Evolutionary conservation across 2,113 vertebrate genomes (phyloP), one percentile per base, ranked within the genome.

Genomic region (Eleginops maclovinus): DNA sequence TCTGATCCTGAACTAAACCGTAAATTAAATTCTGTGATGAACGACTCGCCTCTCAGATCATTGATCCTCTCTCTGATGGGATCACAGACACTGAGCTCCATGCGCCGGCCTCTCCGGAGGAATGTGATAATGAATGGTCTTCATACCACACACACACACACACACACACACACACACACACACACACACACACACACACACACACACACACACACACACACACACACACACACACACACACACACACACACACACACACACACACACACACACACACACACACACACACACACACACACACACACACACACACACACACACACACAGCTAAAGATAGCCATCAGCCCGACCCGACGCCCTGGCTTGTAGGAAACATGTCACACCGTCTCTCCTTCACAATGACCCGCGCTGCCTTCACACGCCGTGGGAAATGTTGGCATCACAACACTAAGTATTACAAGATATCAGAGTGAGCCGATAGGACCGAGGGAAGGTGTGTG

Each of bases 91-190:
- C 16, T 3, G 22, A 56, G 55, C 11, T 3, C 71, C 81, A 77
- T 79, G 67, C 79, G 75, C 0, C 36, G 80, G 77, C 77, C 85
- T 85, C 81, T 53, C n/a, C 16, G 26, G 1, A 86, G 86, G 88
- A 88, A 90, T 87, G 86, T 82, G 86, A 86, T 90, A 86, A 88
- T 88, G 88, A 90, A 75, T 69, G 79, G 83, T 78, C 55, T 75
- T 40, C 78, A 75, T 66, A 26, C 71, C 31, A 36, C 31, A 36
- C 31, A 8, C 31, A 8, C 31, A 8, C 31, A 36, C 31, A 36
- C 31, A 36, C 31, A 31, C 31, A 31, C 31, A 31, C 31, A 31
- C 31, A 31, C 31, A 31, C 31, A 7, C 31, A 31, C 31, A 31
- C 31, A 8, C 28, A 28, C 28, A 28, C 28, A 28, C 28, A 28